Percentiles rank a stretch among this genome's conserved stretches.
Evolutionary conservation across 2,797 vertebrate genomes (phyloP).

Genomic region (Nothura maculosa): DNA sequence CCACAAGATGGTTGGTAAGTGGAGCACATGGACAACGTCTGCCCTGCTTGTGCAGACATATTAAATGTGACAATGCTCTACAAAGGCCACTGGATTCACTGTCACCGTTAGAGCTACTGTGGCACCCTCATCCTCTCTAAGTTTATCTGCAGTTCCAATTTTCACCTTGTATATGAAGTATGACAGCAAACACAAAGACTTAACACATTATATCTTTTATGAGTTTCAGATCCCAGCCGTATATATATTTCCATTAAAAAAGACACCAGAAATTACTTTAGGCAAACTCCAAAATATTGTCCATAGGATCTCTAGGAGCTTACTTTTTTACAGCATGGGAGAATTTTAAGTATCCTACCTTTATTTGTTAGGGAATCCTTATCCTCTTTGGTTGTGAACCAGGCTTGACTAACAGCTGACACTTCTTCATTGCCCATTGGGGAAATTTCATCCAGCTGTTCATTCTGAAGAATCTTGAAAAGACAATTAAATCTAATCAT

Average conservation of each 20-base stretch:
- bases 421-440: slow-evolving; percentile 89
- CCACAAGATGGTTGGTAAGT: too few species aligned
- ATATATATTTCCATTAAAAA: not conserved
- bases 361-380: slow-evolving; percentile 98
- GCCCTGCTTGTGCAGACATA: not conserved
- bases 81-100: not conserved
- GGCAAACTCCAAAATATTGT: not conserved
- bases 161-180: not conserved
- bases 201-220: not conserved
- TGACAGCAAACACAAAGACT: not conserved
- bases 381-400: slow-evolving; percentile 99
- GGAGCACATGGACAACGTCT: not conserved
- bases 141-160: not conserved
- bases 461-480: slow-evolving; percentile 90
- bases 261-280: not conserved
- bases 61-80: not conserved
- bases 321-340: not conserved
- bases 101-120: not conserved
- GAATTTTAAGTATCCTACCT: slow-evolving; percentile 79
- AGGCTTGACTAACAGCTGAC: slow-evolving; percentile 96
- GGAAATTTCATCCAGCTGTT: slow-evolving; percentile 86
- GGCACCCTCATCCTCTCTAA: not conserved
- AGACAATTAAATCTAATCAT: not conserved
- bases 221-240: not conserved
- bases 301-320: not conserved